phyloP scores from a whole-genome alignment of 2,113 vertebrate species.

The Synchiropus splendidus region DNA sequence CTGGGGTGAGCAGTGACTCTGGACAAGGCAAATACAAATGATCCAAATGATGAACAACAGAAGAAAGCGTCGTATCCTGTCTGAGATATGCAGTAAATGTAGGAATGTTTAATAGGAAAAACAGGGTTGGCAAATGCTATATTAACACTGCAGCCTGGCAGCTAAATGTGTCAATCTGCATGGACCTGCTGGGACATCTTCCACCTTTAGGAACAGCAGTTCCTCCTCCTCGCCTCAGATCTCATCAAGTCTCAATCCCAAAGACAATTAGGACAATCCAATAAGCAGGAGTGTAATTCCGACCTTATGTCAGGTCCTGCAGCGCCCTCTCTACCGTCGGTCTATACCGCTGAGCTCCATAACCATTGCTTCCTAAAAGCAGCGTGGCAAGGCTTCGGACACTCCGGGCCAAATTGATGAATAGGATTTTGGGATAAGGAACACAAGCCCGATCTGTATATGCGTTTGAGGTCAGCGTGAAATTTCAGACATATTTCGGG shows the following conservation, averaged over 20 bases:
- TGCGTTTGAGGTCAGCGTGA: slow-evolving; percentile 20
- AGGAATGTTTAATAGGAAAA: too few relatives aligned
- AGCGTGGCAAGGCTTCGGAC: slow-evolving; percentile 9
- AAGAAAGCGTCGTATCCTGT: too few relatives aligned
- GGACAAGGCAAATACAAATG: too few relatives aligned
- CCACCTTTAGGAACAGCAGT: slow-evolving; percentile 36
- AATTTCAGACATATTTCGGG: slow-evolving; percentile 53
- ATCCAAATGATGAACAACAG: too few relatives aligned
- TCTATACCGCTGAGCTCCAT: slow-evolving; percentile 15
- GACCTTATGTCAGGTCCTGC: slow-evolving; percentile 32
- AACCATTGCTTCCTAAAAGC: slow-evolving; percentile 24
- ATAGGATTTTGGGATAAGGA: slow-evolving; percentile 51
- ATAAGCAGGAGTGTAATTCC: slow-evolving; percentile 54
- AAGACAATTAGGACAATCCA: slow-evolving; percentile 68
- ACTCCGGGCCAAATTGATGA: slow-evolving; percentile 29
- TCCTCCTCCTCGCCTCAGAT: slow-evolving; percentile 37
- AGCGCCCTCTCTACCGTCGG: slow-evolving; percentile 23
- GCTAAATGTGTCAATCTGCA: slow-evolving; percentile 19
- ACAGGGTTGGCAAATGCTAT: not conserved
- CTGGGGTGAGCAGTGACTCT: too few relatives aligned
- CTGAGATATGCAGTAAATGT: too few relatives aligned
- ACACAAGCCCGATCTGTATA: slow-evolving; percentile 24
- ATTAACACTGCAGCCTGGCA: slow-evolving; percentile 4
- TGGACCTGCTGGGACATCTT: slow-evolving; percentile 27
- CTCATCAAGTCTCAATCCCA: slow-evolving; percentile 55